These are phyloP conservation scores for Vanacampus margaritifer DNA, from an alignment of 2,113 vertebrate species.

Conservation along the genomic window DNA sequence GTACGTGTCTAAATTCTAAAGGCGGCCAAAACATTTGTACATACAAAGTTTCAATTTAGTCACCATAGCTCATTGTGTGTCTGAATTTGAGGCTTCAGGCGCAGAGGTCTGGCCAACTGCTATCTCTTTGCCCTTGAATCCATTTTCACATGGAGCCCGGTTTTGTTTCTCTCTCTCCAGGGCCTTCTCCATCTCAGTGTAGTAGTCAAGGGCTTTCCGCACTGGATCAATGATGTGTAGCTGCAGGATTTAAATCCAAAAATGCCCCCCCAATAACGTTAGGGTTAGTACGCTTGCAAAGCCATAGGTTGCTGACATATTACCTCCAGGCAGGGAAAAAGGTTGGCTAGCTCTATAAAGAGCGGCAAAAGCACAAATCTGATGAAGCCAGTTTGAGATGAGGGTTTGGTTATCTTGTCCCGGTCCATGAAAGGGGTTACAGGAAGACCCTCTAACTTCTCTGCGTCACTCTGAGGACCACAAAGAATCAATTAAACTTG, in stretches of 20 bases:
- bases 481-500: not conserved
- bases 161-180: conserved; percentile 70
- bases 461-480: conserved; percentile 72
- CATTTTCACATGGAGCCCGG: conserved; percentile 54
- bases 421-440: conserved; percentile 80
- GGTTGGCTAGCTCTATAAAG: conserved; percentile 75
- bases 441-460: conserved; percentile 78
- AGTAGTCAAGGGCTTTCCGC: conserved; percentile 76
- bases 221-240: conserved; percentile 76
- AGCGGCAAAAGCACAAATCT: conserved; percentile 76
- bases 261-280: not conserved
- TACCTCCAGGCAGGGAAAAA: conserved; percentile 77
- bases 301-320: not conserved
- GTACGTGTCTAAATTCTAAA: no score
- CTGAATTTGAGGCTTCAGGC: conserved; percentile 11
- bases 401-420: conserved; percentile 77
- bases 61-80: not conserved
- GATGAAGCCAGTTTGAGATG: conserved; percentile 78
- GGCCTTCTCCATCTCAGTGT: conserved; percentile 79
- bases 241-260: conserved; percentile 36
- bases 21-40: no score
- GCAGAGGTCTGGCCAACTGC: not conserved
- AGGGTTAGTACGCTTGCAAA: not conserved
- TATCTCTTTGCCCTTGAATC: conserved; percentile 45
- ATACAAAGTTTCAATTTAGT: no score